These are phyloP conservation scores for Vultur gryphus DNA, from an alignment of 2,797 vertebrate genomes.

Conservation along the genomic window DNA sequence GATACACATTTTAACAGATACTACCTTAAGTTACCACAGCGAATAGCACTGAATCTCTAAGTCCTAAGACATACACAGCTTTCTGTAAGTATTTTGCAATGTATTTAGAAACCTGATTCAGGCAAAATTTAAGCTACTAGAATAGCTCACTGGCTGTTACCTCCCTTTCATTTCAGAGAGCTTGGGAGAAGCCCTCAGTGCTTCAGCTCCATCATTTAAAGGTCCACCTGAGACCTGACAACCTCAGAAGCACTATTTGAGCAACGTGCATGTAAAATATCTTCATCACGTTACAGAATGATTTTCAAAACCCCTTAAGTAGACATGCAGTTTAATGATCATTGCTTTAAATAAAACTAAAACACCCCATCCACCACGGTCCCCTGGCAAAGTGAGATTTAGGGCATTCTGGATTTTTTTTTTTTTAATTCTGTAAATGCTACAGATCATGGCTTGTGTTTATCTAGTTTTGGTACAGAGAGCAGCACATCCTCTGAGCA, in stretches of 20 bases:
- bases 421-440: background rate
- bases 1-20: background rate
- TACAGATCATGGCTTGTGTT: background rate
- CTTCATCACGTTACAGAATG: background rate
- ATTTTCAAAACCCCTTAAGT: background rate
- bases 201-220: background rate
- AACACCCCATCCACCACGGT: fast-evolving
- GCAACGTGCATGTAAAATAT: background rate
- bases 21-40: background rate
- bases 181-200: background rate
- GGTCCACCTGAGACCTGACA: background rate
- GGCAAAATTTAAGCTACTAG: background rate
- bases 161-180: background rate
- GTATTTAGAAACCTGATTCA: background rate
- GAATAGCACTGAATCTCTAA: background rate
- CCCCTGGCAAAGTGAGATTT: background rate
- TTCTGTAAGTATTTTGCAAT: background rate
- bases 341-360: background rate
- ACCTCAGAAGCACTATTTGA: background rate
- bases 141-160: background rate
- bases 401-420: background rate
- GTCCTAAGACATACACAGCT: background rate
- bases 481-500: background rate
- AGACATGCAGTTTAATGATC: background rate
- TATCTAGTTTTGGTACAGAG: background rate